Percentiles rank a stretch among this genome's conserved stretches.
phyloP scores from a whole-genome alignment of 2,888 invertebrate genomes.

The Euspilapteryx auroguttella region DNA sequence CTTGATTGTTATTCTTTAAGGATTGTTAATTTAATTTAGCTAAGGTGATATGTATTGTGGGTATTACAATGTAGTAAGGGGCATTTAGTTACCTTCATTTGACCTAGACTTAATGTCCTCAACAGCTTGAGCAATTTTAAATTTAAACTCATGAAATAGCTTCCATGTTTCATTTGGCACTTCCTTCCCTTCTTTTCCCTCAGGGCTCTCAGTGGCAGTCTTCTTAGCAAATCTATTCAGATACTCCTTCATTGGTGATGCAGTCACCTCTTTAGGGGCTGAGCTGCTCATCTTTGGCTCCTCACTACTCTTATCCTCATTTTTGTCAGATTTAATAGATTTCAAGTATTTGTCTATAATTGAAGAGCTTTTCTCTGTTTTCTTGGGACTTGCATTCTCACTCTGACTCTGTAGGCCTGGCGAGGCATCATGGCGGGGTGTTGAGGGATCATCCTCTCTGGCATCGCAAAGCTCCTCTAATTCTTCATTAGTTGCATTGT shows the following conservation, averaged over 20 bases:
- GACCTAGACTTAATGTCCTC: constrained; percentile 76
- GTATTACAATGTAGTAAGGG: too few relatives aligned
- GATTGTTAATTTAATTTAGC: too few relatives aligned
- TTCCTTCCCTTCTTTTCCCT: constrained; percentile 21
- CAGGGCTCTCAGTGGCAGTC: constrained; percentile 52
- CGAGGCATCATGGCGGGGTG: constrained; percentile 44
- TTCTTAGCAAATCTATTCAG: constrained; percentile 63
- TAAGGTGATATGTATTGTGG: too few relatives aligned
- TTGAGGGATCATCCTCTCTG: constrained; percentile 61
- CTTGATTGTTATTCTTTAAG: too few relatives aligned
- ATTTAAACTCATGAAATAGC: constrained; percentile 71
- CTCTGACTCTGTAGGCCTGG: constrained; percentile 22
- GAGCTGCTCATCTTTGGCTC: constrained; percentile 16
- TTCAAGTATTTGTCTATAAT: constrained; percentile 56
- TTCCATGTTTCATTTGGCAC: constrained; percentile 67
- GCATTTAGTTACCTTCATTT: constrained; percentile 60
- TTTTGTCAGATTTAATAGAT: constrained; percentile 25
- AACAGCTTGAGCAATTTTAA: constrained; percentile 76
- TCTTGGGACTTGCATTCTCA: constrained; percentile 45
- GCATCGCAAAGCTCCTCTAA: constrained; percentile 68
- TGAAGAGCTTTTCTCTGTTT: constrained; percentile 39
- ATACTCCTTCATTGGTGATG: constrained; percentile 61
- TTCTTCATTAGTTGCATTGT: constrained; percentile 77
- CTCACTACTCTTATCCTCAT: constrained; percentile 23
- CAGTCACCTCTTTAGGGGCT: constrained; percentile 31